phyloP scores from a whole-genome alignment of 2,113 vertebrate genomes.

The Zonotrichia leucophrys region DNA sequence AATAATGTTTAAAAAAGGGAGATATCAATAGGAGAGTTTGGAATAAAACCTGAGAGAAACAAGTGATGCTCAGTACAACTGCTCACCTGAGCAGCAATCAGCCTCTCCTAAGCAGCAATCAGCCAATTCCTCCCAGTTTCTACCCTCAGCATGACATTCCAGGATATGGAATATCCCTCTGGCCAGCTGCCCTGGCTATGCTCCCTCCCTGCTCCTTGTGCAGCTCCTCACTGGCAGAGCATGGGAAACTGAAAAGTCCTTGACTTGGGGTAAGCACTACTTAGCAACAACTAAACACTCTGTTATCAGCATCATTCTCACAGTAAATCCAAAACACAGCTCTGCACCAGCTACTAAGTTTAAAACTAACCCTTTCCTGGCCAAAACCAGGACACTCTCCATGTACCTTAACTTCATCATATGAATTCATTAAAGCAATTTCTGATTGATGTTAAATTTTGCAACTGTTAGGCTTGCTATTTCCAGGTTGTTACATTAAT shows the following conservation, averaged over 20 bases:
- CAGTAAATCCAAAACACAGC: background rate
- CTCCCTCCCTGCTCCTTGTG: background rate
- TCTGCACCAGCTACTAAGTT: background rate
- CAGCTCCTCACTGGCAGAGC: background rate
- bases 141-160: background rate
- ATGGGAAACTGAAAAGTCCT: background rate
- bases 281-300: background rate
- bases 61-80: background rate
- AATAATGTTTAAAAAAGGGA: background rate
- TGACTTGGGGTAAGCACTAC: background rate
- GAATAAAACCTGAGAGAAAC: background rate
- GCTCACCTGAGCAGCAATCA: background rate
- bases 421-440: background rate
- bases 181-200: background rate
- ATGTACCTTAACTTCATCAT: background rate
- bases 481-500: background rate
- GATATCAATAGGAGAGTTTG: background rate
- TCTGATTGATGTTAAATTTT: background rate
- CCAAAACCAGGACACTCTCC: background rate
- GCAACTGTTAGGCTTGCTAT: background rate
- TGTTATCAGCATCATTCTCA: background rate
- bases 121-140: background rate
- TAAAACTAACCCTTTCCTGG: background rate
- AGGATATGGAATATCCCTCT: background rate
- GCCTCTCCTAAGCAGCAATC: background rate